Conservation (phyloP, 2,113 vertebrate species). For the Hippoglossus stenolepis region DNA sequence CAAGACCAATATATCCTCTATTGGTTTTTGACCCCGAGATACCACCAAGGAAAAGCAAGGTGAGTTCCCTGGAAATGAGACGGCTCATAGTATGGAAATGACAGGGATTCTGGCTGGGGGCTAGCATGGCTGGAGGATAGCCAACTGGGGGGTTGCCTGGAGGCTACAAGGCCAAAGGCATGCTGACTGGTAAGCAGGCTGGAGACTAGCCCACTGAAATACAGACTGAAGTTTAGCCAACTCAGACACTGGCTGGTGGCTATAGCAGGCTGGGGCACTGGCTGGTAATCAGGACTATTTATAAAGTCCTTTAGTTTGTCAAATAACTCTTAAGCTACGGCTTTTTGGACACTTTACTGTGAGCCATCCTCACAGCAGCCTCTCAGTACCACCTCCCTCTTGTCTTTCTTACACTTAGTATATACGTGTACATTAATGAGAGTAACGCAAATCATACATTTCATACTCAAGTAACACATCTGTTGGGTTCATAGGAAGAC, state of each 20-base stretch:
- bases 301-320: background rate
- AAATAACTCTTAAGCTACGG: background rate
- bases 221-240: background rate
- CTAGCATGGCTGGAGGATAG: background rate
- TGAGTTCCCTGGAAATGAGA: too few relatives aligned
- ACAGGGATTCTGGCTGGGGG: background rate
- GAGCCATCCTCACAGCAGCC: background rate
- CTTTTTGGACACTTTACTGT: background rate
- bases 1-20: too few relatives aligned
- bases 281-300: background rate
- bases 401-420: background rate
- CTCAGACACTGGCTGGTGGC: background rate
- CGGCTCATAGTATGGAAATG: background rate
- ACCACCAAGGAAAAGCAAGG: background rate
- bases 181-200: background rate
- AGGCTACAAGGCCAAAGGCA: background rate
- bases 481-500: too few relatives aligned
- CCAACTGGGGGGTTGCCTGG: background rate
- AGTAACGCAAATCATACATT: too few relatives aligned
- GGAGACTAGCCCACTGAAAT: background rate
- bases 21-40: background rate
- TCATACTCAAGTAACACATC: too few relatives aligned
- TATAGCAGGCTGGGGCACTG: background rate
- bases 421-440: too few relatives aligned
- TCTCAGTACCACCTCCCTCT: background rate